These are phyloP conservation scores for Colaptes auratus DNA, from an alignment of 2,113 vertebrate genomes.

Conservation along the genomic window DNA sequence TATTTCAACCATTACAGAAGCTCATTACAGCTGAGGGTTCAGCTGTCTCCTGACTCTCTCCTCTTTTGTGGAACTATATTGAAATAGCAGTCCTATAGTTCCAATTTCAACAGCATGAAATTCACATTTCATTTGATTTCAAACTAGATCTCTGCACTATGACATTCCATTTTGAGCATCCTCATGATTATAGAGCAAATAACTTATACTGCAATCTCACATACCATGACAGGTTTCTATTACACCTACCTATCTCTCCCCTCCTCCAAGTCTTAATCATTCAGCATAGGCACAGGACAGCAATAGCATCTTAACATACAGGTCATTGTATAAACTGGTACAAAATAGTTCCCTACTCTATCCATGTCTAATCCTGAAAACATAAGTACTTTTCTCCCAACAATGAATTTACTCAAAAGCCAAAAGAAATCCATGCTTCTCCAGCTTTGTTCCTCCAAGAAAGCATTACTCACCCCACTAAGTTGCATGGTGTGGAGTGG, in stretches of 20 bases:
- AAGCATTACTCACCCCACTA: neutral
- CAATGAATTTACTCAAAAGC: neutral
- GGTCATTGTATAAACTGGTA: neutral
- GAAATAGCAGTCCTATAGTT: neutral
- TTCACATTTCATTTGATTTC: neutral
- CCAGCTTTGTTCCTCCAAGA: neutral
- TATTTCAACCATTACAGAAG: constrained; percentile 28
- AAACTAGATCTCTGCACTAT: neutral
- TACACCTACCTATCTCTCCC: neutral
- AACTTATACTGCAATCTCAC: neutral
- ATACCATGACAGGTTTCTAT: neutral
- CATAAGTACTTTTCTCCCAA: neutral
- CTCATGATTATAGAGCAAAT: neutral
- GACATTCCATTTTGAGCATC: neutral
- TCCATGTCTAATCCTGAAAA: neutral
- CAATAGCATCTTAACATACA: neutral
- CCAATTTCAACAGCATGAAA: neutral
- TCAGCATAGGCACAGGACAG: neutral
- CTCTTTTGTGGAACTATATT: neutral
- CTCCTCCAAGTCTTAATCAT: too few species aligned
- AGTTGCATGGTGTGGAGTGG: neutral
- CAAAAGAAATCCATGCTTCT: neutral
- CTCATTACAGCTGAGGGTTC: neutral
- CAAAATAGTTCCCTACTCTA: neutral
- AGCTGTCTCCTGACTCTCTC: neutral